Evolutionary conservation across 2,113 vertebrate genomes (phyloP).

Genomic region (Podarcis cretensis): DNA sequence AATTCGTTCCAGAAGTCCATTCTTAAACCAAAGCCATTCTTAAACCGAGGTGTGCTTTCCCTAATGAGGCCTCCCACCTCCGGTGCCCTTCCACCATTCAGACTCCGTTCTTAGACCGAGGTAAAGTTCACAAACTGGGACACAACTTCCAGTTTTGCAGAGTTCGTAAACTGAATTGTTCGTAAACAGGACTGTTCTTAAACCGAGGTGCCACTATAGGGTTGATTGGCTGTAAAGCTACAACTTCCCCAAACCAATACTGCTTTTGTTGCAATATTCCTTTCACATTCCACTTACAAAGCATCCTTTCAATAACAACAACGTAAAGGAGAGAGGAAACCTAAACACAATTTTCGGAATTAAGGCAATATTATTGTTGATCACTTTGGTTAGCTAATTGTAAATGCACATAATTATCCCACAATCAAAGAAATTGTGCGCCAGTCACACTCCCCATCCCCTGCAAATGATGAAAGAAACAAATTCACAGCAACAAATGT

Average conservation of each 20-base stretch:
- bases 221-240: neutral
- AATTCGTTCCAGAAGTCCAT: too few species aligned
- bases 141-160: too few species aligned
- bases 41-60: too few species aligned
- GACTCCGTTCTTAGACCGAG: too few species aligned
- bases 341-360: neutral
- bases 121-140: too few species aligned
- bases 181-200: too few species aligned
- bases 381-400: neutral
- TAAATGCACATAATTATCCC: neutral
- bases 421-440: neutral
- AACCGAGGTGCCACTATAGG: too few species aligned
- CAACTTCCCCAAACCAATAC: neutral
- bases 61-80: neutral
- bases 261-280: neutral
- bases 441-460: neutral
- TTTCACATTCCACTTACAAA: neutral
- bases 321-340: neutral
- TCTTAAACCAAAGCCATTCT: too few species aligned
- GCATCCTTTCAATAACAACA: neutral
- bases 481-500: conserved; percentile 37
- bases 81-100: too few species aligned
- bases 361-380: neutral
- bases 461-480: conserved; percentile 18
- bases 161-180: too few species aligned